phyloP scores from a whole-genome alignment of 2,888 invertebrate genomes.

The Patella depressa region DNA sequence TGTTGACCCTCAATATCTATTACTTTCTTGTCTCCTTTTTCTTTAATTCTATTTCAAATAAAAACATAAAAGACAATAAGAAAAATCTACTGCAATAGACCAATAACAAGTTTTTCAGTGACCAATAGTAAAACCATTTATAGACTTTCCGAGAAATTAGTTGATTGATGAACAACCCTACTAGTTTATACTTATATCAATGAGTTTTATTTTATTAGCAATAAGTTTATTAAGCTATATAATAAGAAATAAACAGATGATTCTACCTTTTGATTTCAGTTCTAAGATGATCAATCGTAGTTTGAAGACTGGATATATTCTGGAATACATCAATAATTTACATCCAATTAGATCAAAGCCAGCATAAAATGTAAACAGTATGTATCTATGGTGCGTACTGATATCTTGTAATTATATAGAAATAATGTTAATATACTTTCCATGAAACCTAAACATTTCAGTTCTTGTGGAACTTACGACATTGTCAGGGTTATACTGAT shows the following conservation, averaged over 20 bases:
- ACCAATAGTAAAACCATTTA: background rate
- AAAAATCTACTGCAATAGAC: background rate
- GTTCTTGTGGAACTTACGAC: too few species aligned
- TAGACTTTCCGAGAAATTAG: background rate
- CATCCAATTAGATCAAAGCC: background rate
- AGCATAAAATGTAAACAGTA: background rate
- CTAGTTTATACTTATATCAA: background rate
- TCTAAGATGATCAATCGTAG: slow-evolving; percentile 57
- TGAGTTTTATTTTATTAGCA: background rate
- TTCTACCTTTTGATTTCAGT: slow-evolving; percentile 60
- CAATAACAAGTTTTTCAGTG: background rate
- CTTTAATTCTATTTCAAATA: slow-evolving; percentile 37
- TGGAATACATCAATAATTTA: slow-evolving; percentile 33
- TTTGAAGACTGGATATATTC: slow-evolving; percentile 62
- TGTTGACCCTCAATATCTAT: slow-evolving; percentile 48
- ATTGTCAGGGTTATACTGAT: too few species aligned
- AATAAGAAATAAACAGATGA: too few species aligned
- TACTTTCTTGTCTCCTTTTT: slow-evolving; percentile 49
- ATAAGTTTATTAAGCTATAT: too few species aligned
- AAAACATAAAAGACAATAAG: background rate
- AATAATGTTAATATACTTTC: too few species aligned
- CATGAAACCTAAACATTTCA: too few species aligned
- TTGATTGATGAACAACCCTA: background rate
- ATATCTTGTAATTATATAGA: too few species aligned
- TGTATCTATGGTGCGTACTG: background rate